These are phyloP conservation scores for Panzeria rudis DNA, from an alignment of 2,888 invertebrate genomes.

Conservation along the genomic window DNA sequence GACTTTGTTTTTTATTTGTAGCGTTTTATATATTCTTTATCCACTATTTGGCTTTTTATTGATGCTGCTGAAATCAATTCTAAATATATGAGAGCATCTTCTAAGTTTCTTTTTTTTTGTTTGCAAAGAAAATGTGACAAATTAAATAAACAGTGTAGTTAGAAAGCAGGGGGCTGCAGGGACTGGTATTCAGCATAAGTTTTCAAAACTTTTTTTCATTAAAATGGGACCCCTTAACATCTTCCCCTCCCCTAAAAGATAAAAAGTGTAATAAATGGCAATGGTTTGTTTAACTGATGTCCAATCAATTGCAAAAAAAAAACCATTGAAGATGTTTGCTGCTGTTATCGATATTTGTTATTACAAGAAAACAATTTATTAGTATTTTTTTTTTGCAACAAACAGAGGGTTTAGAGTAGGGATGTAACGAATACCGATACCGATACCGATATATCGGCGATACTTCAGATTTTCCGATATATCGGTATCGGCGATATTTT, in stretches of 20 bases:
- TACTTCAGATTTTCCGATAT: no score
- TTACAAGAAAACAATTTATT: constrained; percentile 67
- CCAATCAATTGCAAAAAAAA: constrained; percentile 73
- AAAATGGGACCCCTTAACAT: background rate
- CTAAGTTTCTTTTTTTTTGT: constrained; percentile 10
- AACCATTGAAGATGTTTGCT: constrained; percentile 62
- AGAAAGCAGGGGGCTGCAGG: background rate
- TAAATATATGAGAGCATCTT: background rate
- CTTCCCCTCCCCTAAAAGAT: background rate
- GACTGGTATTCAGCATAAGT: constrained; percentile 3
- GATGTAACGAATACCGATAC: no score
- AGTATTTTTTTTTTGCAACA: constrained; percentile 38
- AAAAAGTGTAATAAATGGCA: constrained; percentile 72
- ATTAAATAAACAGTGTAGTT: constrained; percentile 48
- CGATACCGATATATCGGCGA: no score
- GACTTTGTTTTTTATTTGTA: constrained; percentile 28
- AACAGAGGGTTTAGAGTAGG: background rate
- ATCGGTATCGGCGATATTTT: no score
- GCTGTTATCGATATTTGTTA: constrained; percentile 49
- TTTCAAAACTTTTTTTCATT: constrained; percentile 21
- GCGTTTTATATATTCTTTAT: background rate
- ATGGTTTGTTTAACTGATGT: constrained; percentile 72
- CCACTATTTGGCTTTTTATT: constrained; percentile 38
- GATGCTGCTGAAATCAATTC: constrained; percentile 4
- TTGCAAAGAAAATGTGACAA: constrained; percentile 59